phyloP scores from a whole-genome alignment of 2,888 invertebrate genomes.

The Lithophane socia region DNA sequence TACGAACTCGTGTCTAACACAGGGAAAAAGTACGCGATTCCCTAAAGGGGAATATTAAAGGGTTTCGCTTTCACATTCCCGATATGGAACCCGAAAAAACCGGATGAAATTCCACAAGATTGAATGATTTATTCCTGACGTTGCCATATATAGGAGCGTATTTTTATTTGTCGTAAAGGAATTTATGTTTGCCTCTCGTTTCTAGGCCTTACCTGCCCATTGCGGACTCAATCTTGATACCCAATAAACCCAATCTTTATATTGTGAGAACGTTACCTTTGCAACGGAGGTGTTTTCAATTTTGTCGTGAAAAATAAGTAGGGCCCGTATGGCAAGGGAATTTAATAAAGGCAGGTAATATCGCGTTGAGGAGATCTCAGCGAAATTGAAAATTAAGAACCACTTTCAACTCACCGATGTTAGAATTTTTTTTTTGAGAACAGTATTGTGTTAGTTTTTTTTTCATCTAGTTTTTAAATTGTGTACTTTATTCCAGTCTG shows the following conservation, averaged over 20 bases:
- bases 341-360: slow-evolving; percentile 84
- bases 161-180: slow-evolving; percentile 88
- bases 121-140: slow-evolving; percentile 85
- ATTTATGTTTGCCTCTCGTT: slow-evolving; percentile 81
- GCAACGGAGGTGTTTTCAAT: slow-evolving; percentile 83
- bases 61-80: slow-evolving; percentile 54
- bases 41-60: slow-evolving; percentile 56
- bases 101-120: slow-evolving; percentile 76
- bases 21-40: slow-evolving; percentile 43
- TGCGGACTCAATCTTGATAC: slow-evolving; percentile 77
- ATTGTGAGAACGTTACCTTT: slow-evolving; percentile 83
- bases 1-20: slow-evolving; percentile 18
- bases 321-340: slow-evolving; percentile 74
- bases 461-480: slow-evolving; percentile 30
- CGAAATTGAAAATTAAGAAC: slow-evolving; percentile 85
- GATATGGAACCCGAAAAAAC: slow-evolving; percentile 60
- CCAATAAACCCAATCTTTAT: slow-evolving; percentile 86
- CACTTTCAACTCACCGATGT: slow-evolving; percentile 71
- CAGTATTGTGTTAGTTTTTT: slow-evolving; percentile 67
- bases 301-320: slow-evolving; percentile 83
- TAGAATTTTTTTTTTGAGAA: slow-evolving; percentile 57
- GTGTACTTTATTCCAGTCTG: neutral
- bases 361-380: slow-evolving; percentile 75
- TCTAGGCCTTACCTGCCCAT: slow-evolving; percentile 75
- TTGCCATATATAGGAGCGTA: slow-evolving; percentile 76